Conservation (phyloP, 35 echinoderm and acorn worm species). For the Holothuria glaberrima region DNA sequence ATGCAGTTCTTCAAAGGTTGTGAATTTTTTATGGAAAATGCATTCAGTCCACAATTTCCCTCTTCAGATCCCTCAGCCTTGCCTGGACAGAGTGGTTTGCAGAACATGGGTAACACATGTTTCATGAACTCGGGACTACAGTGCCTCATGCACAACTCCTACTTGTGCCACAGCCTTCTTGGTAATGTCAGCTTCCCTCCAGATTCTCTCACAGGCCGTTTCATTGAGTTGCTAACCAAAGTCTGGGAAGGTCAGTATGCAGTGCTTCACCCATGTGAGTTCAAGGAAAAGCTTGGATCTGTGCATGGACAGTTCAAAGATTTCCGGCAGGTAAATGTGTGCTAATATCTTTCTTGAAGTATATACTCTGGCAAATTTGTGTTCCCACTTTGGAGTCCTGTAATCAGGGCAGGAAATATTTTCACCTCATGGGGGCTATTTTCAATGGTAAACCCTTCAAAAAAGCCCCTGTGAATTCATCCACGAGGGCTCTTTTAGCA, state of each 20-base stretch:
- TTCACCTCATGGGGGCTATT: too few relatives aligned
- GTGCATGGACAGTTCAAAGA: slow-evolving; percentile 96
- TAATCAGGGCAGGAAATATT: too few relatives aligned
- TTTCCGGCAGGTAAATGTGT: slow-evolving; percentile 77
- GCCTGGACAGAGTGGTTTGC: slow-evolving; percentile 86
- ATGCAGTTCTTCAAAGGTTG: too few relatives aligned
- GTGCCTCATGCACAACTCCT: slow-evolving; percentile 87
- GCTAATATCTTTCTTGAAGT: too few relatives aligned
- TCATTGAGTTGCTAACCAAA: slow-evolving; percentile 72
- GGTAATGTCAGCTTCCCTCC: slow-evolving; percentile 56
- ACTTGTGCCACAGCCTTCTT: slow-evolving; percentile 65
- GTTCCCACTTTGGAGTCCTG: too few relatives aligned
- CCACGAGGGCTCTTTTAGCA: too few relatives aligned
- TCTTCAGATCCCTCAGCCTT: slow-evolving; percentile 69
- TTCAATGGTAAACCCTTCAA: too few relatives aligned
- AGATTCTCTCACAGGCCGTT: slow-evolving; percentile 70
- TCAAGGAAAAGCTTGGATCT: slow-evolving; percentile 89
- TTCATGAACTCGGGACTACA: slow-evolving; percentile 99
- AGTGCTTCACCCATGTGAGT: slow-evolving; percentile 80
- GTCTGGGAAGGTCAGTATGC: slow-evolving; percentile 84
- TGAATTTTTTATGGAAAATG: too few relatives aligned
- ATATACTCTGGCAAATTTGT: too few relatives aligned
- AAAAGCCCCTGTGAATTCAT: too few relatives aligned
- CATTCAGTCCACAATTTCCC: neutral
- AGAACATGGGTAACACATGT: slow-evolving; percentile 98